These are phyloP conservation scores for Octomys mimax DNA, from an alignment of 2,797 vertebrate genomes.

Conservation along the genomic window DNA sequence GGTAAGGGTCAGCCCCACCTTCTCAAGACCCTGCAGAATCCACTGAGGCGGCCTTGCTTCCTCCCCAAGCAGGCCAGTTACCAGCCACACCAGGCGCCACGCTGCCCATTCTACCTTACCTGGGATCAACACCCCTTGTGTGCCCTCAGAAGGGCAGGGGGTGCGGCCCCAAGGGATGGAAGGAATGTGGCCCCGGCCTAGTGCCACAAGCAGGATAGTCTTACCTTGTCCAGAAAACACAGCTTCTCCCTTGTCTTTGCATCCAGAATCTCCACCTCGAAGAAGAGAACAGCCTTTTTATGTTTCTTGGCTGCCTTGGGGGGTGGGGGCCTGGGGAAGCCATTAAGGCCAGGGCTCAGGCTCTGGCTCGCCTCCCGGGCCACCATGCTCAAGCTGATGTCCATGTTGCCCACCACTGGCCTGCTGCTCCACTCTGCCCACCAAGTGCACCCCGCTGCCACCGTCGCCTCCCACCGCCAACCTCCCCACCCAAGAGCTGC, in stretches of 20 bases:
- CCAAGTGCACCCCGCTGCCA: constrained; percentile 20
- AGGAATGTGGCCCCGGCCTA: background rate
- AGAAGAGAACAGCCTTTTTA: constrained; percentile 97
- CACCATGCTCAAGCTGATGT: constrained; percentile 90
- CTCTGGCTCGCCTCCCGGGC: constrained; percentile 89
- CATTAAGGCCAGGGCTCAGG: constrained; percentile 80
- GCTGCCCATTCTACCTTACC: constrained; percentile 80
- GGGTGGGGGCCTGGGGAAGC: constrained; percentile 80
- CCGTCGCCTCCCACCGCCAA: constrained; percentile 60
- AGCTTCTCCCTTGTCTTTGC: constrained; percentile 97
- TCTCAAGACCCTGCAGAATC: background rate
- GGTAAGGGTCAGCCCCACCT: background rate
- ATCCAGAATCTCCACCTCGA: constrained; percentile 99
- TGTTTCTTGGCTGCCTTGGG: constrained; percentile 92
- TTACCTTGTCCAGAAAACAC: constrained; percentile 98
- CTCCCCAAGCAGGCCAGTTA: background rate
- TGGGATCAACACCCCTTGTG: background rate
- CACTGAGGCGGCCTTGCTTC: background rate
- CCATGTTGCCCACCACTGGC: constrained; percentile 40
- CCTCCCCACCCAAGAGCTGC: constrained; percentile 46
- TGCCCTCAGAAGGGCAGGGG: background rate
- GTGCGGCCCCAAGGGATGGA: background rate
- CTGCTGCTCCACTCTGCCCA: constrained; percentile 21
- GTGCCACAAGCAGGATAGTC: background rate
- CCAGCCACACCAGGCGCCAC: constrained; percentile 63